These are phyloP conservation scores for Protosalanx chinensis DNA, from an alignment of 2,797 vertebrate species.

Conservation along the genomic window DNA sequence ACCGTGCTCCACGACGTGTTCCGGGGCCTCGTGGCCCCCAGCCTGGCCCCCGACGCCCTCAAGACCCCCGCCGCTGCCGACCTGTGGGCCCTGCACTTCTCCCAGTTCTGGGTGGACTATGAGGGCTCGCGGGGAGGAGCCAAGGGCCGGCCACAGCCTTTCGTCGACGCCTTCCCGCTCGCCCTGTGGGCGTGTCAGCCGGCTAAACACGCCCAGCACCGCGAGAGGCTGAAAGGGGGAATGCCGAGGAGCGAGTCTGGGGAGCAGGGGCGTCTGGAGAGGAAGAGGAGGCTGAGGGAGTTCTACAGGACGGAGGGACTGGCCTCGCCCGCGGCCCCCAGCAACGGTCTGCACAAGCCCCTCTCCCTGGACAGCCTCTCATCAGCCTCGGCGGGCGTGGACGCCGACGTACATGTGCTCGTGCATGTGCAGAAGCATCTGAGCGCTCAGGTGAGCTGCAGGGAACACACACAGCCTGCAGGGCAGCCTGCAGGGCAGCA, in stretches of 20 bases:
- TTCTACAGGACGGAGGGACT: slow-evolving; percentile 82
- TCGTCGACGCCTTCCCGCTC: slow-evolving; percentile 94
- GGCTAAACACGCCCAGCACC: slow-evolving; percentile 76
- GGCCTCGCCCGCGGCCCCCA: slow-evolving; percentile 35
- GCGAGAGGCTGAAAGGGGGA: slow-evolving; percentile 65
- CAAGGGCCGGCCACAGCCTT: slow-evolving; percentile 87
- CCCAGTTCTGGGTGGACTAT: slow-evolving; percentile 98
- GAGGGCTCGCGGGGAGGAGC: slow-evolving; percentile 82
- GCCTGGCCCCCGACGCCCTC: slow-evolving; percentile 78
- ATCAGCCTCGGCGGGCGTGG: slow-evolving; percentile 55
- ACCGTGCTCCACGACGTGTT: slow-evolving; percentile 91
- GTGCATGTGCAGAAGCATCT: slow-evolving; percentile 88
- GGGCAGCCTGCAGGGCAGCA: no score
- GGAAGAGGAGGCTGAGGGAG: slow-evolving; percentile 88
- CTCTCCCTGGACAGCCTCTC: slow-evolving; percentile 68
- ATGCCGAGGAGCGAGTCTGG: slow-evolving; percentile 81
- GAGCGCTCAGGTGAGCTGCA: slow-evolving; percentile 87
- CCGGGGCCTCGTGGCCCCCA: slow-evolving; percentile 80
- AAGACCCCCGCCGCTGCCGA: slow-evolving; percentile 87
- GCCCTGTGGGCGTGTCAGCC: slow-evolving; percentile 94
- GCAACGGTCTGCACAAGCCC: slow-evolving; percentile 75
- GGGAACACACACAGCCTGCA: slow-evolving; percentile 14
- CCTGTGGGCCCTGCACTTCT: slow-evolving; percentile 92
- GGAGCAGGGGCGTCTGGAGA: slow-evolving; percentile 82
- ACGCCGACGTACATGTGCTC: slow-evolving; percentile 85